phyloP scores from a whole-genome alignment of 2,797 vertebrate genomes.

The Florisuga fusca region DNA sequence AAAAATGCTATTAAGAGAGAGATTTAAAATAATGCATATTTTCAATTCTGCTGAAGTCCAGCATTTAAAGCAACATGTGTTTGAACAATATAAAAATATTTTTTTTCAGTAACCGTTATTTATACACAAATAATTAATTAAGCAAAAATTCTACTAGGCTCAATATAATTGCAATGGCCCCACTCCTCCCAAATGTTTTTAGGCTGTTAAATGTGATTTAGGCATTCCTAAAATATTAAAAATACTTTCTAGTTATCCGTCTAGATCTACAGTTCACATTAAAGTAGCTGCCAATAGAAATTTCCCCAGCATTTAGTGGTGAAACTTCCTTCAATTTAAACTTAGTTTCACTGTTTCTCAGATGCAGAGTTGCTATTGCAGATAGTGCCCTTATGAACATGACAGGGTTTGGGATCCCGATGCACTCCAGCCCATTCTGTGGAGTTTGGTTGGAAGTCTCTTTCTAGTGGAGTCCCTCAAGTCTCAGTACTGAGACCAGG shows the following conservation, averaged over 20 bases:
- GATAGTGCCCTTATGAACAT: background rate
- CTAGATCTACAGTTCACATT: background rate
- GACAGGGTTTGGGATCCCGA: background rate
- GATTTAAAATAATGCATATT: background rate
- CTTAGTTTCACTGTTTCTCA: background rate
- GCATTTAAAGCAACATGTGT: background rate
- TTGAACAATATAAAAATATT: background rate
- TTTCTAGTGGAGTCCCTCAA: no score
- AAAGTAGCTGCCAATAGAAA: background rate
- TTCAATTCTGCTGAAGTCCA: background rate
- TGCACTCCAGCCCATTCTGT: background rate
- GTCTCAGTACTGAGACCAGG: no score
- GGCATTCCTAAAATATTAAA: background rate
- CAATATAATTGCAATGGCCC: background rate
- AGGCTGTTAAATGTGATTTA: background rate
- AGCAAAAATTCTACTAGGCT: background rate
- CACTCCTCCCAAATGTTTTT: background rate
- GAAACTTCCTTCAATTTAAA: background rate
- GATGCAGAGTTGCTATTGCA: rapidly evolving
- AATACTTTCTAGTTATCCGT: background rate
- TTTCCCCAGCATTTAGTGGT: background rate
- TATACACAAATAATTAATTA: no score
- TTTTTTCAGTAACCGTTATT: no score
- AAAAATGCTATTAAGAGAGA: background rate
- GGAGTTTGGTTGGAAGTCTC: no score